Evolutionary conservation across 2,797 vertebrate species (phyloP), one percentile per base, ranked within the genome.

Genomic region (Microcaecilia unicolor): DNA sequence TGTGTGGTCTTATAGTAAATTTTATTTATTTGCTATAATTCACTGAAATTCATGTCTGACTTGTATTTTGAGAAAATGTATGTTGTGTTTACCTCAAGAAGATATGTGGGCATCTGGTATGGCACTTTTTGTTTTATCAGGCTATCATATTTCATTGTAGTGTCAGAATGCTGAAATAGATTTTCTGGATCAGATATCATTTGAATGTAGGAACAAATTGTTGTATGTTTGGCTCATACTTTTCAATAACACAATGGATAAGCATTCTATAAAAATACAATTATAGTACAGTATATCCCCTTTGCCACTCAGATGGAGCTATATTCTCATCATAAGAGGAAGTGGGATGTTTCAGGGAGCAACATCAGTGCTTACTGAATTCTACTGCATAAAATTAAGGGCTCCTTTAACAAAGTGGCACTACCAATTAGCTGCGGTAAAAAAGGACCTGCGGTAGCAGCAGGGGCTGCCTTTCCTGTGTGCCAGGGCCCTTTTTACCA

Each of bases 331-430:
- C 3, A 10, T 20, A 16, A 4, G 6, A 4, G 27, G 10, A 24
- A 4, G 1, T 2, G 15, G 22, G 29, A 29, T 5, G 28, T 15
- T 0, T 2, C 0, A 2, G 8, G 1, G 0, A 24, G 25, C 15
- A 4, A 2, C 25, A 4, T 8, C 1, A 0, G n/a, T 3, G 4
- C 0, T 6, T 18, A 17, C 17, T 8, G 12, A 8, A 34, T 28
- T 19, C 10, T 4, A 0, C 21, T 26, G 25, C 39, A 3, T 27
- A 2, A 6, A 1, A 12, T 3, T 22, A 2, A 10, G n/a, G n/a
- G n/a, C n/a, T n/a, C n/a, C n/a, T n/a, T n/a, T n/a, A n/a, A n/a
- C n/a, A n/a, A n/a, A n/a, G n/a, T n/a, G n/a, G n/a, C n/a, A n/a
- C n/a, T n/a, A n/a, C n/a, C n/a, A n/a, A n/a, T n/a, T n/a, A n/a